Conservation (phyloP, 1,140 invertebrate species). For the Eumeta japonica region DNA sequence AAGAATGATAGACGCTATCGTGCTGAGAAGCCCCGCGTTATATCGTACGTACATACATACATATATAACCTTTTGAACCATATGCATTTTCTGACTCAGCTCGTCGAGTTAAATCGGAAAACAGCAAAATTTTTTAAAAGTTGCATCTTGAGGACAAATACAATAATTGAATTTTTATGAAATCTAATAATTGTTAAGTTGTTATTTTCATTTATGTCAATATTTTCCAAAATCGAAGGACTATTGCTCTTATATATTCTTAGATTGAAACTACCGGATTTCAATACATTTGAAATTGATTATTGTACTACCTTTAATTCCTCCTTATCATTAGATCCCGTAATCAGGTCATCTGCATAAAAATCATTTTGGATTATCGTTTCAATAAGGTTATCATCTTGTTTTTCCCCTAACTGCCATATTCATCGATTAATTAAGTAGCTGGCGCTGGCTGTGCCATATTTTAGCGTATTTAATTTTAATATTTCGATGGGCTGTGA, state of each 20-base stretch:
- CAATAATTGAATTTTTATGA: too few species aligned
- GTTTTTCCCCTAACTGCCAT: conserved; percentile 20
- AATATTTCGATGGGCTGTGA: conserved; percentile 14
- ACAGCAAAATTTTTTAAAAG: too few species aligned
- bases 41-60: too few species aligned
- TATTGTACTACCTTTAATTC: not conserved
- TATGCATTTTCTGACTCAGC: too few species aligned
- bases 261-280: conserved; percentile 14
- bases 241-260: conserved; percentile 17
- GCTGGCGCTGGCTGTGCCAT: conserved; percentile 26
- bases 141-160: too few species aligned
- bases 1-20: too few species aligned
- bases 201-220: too few species aligned
- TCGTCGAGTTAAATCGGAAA: too few species aligned
- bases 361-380: conserved; percentile 32
- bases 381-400: conserved; percentile 14
- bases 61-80: too few species aligned
- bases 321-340: conserved; percentile 20
- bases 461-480: conserved; percentile 22
- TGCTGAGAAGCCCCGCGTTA: too few species aligned
- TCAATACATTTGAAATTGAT: not conserved
- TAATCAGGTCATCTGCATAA: conserved; percentile 52
- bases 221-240: conserved; percentile 8
- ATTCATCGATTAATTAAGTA: conserved; percentile 30
- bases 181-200: too few species aligned